Base-by-base conservation (phyloP, 2,113 vertebrate genomes). In the Strigops habroptila region DNA sequence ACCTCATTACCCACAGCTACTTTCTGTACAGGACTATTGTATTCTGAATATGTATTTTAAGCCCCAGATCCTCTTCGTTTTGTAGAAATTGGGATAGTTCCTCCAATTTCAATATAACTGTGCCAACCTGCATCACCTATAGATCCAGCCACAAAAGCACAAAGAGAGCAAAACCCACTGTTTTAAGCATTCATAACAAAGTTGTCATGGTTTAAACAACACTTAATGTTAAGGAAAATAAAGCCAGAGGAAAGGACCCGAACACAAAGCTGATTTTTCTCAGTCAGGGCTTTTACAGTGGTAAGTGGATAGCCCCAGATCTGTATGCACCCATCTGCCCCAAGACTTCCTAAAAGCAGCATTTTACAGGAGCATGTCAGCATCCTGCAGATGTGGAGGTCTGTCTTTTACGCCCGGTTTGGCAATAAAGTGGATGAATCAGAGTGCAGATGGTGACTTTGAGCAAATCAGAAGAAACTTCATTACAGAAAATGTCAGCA, bases 401-500 rank as follows among this genome's bases (percentile, higher is more conserved):
- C 65, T 75, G 73, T 78, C 33, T 81, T 86, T n/a, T 17, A 53
- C 9, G 48, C 10, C 18, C 60, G 22, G 53, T 39, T 73, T 4
- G 16, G 46, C 48, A 84, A 82, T 48, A 82, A 94, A 93, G 33
- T 53, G 30, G 43, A 55, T 84, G 77, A 88, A 77, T 82, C 93
- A 95, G 88, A 88, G 73, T 51, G 48, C 93, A 96, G 65, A 41
- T 81, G 82, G 88, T 46, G 49, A 88, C 69, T 85, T 87, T 25
- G 73, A 83, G 49, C 28, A 86, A 86, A 92, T 64, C 25, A 10
- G 73, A 86, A 88, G 69, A 94, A 96, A 92, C 60, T 89, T 94
- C 83, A 64, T 95, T 96, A 92, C 5, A 3, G 64, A 75, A 93
- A 95, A 95, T 91, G 80, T 93, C 92, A 91, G 80, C 80, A 82